These are phyloP conservation scores for Drosophila asahinai DNA, from an alignment of 1,140 invertebrate genomes.

Conservation along the genomic window DNA sequence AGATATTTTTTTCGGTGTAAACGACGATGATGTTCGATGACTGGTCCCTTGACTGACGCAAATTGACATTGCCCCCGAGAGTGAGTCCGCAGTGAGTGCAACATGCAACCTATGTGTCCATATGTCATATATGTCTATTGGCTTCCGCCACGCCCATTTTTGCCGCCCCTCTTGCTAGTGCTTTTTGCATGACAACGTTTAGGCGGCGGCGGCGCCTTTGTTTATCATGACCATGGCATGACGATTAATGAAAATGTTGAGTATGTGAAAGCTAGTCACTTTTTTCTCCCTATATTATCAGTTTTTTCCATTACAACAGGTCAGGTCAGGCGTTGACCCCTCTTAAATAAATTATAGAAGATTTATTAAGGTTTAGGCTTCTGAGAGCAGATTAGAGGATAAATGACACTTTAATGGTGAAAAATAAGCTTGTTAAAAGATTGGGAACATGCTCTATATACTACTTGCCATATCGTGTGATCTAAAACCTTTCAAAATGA, in stretches of 20 bases:
- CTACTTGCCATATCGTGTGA: constrained; percentile 10
- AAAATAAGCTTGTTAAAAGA: too few species aligned
- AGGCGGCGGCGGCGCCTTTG: constrained; percentile 64
- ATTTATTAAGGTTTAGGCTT: neutral
- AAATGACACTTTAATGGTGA: too few species aligned
- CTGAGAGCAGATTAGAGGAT: too few species aligned
- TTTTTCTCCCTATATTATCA: constrained; percentile 11
- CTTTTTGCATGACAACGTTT: constrained; percentile 54
- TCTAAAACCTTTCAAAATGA: neutral
- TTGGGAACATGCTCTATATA: neutral
- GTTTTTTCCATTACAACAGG: constrained; percentile 23
- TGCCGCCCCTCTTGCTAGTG: neutral
- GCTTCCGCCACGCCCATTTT: constrained; percentile 32
- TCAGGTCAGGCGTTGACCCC: constrained; percentile 16
- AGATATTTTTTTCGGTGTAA: constrained; percentile 15
- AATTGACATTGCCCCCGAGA: constrained; percentile 71
- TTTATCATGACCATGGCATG: constrained; percentile 62
- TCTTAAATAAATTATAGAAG: neutral
- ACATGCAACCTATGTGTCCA: constrained; percentile 40
- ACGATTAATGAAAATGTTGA: constrained; percentile 46
- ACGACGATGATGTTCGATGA: constrained; percentile 43
- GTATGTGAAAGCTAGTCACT: constrained; percentile 26
- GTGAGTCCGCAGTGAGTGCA: constrained; percentile 16
- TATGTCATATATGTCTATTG: constrained; percentile 27
- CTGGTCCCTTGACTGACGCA: constrained; percentile 56